Evolutionary conservation across 1,140 invertebrate genomes (phyloP), one percentile per base, ranked within the genome.

Genomic region (Drosophila parabipectinata): DNA sequence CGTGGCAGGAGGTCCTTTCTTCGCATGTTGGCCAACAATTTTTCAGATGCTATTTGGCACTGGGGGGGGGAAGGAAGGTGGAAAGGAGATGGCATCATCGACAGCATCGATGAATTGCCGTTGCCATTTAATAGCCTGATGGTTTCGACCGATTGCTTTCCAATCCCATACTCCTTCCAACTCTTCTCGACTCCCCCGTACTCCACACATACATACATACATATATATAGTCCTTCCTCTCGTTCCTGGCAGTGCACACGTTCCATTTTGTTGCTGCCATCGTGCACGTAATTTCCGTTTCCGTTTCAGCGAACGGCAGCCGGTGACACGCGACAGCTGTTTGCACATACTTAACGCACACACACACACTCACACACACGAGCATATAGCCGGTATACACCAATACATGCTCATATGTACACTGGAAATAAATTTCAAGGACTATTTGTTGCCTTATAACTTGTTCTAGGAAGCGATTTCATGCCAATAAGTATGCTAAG

Each of bases 281-380:
- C 82, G 71, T 87, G 79, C 82, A 88, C 82, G 82, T 87, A 87
- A 87, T 88, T 87, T 87, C 82, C 82, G 82, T 81, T 87, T 88
- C 83, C 79, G 81, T 85, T 85, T 81, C 73, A 88, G 79, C 83
- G 82, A 82, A 63, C 60, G 83, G 66, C 71, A 85, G 82, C 75
- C 83, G 83, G 71, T 69, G 82, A 87, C 83, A 87, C 75, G 83
- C 83, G 83, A 82, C 82, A 87, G 83, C 79, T 88, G 82, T 87
- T 88, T 82, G 82, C 82, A 85, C 83, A 85, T 85, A 72, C 69
- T 61, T 61, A 73, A 72, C 69, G 66, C 58, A 73, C 56, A 73
- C 56, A 37, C 45, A 72, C 50, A 73, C 56, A 73, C 56, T 28
- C 45, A 72, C 50, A 24, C 55, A 64, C 56, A 24, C 67, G 24